phyloP scores from a whole-genome alignment of 64 coral and sea anemone genomes.

The Platygyra sinensis region DNA sequence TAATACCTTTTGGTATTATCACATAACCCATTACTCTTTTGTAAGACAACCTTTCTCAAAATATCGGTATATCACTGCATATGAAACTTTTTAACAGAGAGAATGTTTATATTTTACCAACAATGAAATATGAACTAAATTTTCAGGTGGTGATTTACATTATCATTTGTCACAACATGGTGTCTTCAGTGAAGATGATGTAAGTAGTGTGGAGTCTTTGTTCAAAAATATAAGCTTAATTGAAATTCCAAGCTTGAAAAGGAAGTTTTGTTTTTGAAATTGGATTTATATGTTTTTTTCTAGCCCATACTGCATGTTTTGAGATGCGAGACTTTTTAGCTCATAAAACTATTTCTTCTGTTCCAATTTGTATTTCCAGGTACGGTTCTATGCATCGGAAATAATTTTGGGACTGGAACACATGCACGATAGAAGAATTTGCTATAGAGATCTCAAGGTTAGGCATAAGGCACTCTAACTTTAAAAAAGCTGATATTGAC shows the following conservation, averaged over 20 bases:
- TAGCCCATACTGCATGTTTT: neutral
- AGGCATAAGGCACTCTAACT: neutral
- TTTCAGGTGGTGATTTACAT: constrained; percentile 97
- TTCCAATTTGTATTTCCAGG: constrained; percentile 52
- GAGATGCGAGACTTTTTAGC: no score
- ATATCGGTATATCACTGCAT: no score
- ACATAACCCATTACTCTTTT: no score
- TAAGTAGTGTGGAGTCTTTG: constrained; percentile 41
- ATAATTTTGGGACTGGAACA: constrained; percentile 97
- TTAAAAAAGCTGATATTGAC: neutral
- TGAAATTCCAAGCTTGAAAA: no score
- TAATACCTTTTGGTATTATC: no score
- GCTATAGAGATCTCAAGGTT: constrained; percentile 99
- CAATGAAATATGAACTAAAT: neutral
- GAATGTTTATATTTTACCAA: neutral
- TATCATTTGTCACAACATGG: constrained; percentile 99
- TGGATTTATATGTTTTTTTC: neutral
- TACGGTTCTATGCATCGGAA: constrained; percentile 96
- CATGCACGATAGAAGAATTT: constrained; percentile 97
- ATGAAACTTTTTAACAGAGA: no score
- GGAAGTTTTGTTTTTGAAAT: no score
- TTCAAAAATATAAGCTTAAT: neutral
- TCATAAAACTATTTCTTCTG: no score
- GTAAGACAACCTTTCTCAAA: no score
- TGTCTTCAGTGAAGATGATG: constrained; percentile 95